Conservation (phyloP, 2,888 invertebrate species). For the Digitonthophagus gazella region DNA sequence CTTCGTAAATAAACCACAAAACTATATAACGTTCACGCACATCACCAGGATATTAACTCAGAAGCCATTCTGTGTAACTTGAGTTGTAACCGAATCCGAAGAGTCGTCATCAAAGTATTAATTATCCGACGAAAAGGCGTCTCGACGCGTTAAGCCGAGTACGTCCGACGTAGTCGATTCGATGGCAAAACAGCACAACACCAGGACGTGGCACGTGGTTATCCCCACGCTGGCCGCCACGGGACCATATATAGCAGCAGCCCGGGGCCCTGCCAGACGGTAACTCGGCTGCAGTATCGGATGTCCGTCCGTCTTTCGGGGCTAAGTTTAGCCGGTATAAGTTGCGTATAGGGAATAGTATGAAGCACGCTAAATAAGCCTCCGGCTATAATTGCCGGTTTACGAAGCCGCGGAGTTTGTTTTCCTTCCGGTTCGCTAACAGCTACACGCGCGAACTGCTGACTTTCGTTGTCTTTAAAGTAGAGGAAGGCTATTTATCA, state of each 20-base stretch:
- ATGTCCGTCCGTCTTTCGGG: background rate
- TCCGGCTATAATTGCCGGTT: background rate
- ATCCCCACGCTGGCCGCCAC: background rate
- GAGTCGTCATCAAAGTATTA: background rate
- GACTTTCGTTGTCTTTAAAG: too few species aligned
- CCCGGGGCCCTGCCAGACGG: background rate
- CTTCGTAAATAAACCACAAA: too few species aligned
- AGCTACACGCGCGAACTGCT: background rate
- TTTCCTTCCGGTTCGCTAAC: background rate
- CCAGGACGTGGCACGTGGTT: background rate
- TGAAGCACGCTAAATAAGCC: background rate
- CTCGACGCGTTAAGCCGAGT: background rate
- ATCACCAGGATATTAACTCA: too few species aligned
- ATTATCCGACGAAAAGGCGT: background rate
- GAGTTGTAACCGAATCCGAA: background rate
- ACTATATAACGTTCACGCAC: too few species aligned
- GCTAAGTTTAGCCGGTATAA: background rate
- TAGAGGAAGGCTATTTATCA: too few species aligned
- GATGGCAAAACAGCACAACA: background rate
- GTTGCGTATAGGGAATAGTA: background rate
- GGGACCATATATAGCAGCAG: background rate
- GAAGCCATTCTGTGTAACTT: background rate
- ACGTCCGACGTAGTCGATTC: too few species aligned
- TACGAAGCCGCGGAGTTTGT: background rate
- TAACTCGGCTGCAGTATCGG: background rate